Evolutionary conservation across 2,113 vertebrate genomes (phyloP).

Genomic region (Irena cyanogastra): DNA sequence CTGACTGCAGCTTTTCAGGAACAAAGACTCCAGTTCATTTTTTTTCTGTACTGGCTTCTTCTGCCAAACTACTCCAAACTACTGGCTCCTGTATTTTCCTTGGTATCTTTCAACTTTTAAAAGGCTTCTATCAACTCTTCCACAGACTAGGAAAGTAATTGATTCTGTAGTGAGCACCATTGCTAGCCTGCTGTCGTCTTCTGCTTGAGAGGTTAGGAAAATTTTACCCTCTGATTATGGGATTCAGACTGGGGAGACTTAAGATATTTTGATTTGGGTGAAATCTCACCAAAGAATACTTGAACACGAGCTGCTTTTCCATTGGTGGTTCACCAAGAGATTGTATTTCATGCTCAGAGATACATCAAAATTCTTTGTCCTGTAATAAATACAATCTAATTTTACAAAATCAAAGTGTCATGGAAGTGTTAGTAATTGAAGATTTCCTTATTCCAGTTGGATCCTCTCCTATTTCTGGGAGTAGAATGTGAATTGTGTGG

Average conservation of each 20-base stretch:
- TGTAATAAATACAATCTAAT: background rate
- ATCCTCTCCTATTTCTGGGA: background rate
- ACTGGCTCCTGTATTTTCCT: background rate
- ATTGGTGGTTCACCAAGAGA: background rate
- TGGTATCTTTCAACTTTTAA: background rate
- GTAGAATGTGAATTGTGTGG: background rate
- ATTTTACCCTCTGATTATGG: background rate
- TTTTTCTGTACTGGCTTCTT: background rate
- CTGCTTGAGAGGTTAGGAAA: background rate
- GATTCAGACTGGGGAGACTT: background rate
- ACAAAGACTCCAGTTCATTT: background rate
- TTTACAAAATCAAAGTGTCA: background rate
- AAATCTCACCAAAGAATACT: background rate
- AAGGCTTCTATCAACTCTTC: background rate
- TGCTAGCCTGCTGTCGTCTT: background rate
- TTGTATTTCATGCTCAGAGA: background rate
- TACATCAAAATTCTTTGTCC: background rate
- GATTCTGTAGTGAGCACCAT: background rate
- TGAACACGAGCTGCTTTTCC: background rate
- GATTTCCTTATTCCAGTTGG: background rate
- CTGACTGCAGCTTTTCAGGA: background rate
- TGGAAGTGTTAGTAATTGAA: background rate
- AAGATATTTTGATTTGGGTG: background rate
- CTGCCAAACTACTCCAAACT: background rate
- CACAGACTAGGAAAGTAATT: background rate